Base-by-base conservation (phyloP, 2,113 vertebrate species). In the Dipodomys merriami region DNA sequence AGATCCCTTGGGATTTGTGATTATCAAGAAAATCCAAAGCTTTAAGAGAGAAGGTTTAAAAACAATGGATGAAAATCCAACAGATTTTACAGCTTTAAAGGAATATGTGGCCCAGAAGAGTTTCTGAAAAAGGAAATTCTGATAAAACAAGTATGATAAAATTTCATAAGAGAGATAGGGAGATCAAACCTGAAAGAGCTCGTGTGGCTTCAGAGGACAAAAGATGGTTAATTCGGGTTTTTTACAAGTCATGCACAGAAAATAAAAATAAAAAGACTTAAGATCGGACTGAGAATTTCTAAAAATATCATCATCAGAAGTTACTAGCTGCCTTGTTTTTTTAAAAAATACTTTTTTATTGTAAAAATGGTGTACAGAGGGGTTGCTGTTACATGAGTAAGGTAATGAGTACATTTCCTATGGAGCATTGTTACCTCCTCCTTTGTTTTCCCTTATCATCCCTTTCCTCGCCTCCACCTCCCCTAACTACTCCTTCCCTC, bases 241-340 rank as follows among this genome's bases (percentile, higher is more conserved):
- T 93, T 91, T 69, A 93, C 89, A 93, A 93, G 60, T 33, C 77
- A 72, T 25, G 20, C 67, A 27, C 44, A 68, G 57, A 78, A 94
- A 53, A 92, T 65, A 71, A 65, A 91, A 35, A 39, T 39, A 39
- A 83, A 67, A 80, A 15, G 5, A 72, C 57, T 84, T 92, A 64
- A 12, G 29, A 68, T 82, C 78, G 82, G 84, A 84, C 35, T 57
- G 67, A 72, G 73, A n/a, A 67, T 95, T 89, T 91, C 64, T 81
- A 90, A 84, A 91, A 90, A 69, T 78, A 85, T 15, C 60, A 83
- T 82, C 67, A 46, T 78, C 62, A 39, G 29, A 68, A 84, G n/a
- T 67, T 86, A 80, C 49, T 67, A 62, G 60, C 60, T 18, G 19
- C 60, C 39, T 39, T 39, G 39, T 39, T 39, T 39, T 39, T 39